Percentiles rank a stretch among this genome's conserved stretches.
phyloP scores from a whole-genome alignment of 2,797 vertebrate species.

The Lates japonicus region DNA sequence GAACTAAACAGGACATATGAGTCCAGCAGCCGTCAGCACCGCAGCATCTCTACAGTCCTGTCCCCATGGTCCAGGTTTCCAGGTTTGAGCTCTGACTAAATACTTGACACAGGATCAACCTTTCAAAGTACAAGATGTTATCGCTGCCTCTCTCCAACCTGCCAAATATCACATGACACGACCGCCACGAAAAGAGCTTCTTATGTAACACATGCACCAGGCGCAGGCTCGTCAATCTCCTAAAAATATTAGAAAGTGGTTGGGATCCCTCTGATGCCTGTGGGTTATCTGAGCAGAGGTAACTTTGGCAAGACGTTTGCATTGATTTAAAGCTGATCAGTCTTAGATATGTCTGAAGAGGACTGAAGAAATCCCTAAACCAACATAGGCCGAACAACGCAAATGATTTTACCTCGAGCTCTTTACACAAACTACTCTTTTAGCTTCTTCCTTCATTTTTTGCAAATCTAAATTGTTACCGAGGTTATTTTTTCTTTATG shows the following conservation, averaged over 20 bases:
- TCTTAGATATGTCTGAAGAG: background rate
- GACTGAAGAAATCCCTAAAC: background rate
- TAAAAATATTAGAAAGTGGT: conserved; percentile 11
- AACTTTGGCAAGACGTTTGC: background rate
- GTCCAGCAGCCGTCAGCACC: background rate
- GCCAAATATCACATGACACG: conserved; percentile 20
- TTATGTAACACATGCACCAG: conserved; percentile 22
- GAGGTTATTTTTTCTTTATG: too few species aligned
- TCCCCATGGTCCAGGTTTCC: background rate
- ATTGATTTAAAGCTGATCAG: background rate
- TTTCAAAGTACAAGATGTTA: conserved; percentile 33
- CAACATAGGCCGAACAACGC: too few species aligned
- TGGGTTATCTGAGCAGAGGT: background rate
- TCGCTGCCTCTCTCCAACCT: conserved; percentile 23
- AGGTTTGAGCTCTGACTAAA: background rate
- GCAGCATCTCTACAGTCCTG: background rate
- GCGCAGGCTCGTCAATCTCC: background rate
- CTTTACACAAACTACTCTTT: too few species aligned
- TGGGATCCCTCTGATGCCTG: background rate
- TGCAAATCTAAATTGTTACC: too few species aligned
- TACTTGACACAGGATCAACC: background rate
- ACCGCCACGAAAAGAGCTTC: background rate
- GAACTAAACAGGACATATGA: background rate
- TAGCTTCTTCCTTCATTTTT: too few species aligned
- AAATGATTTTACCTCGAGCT: too few species aligned